Evolutionary conservation across 2,797 vertebrate species (phyloP), one percentile per base, ranked within the genome.

Genomic region (Sebastes hopkinsi): DNA sequence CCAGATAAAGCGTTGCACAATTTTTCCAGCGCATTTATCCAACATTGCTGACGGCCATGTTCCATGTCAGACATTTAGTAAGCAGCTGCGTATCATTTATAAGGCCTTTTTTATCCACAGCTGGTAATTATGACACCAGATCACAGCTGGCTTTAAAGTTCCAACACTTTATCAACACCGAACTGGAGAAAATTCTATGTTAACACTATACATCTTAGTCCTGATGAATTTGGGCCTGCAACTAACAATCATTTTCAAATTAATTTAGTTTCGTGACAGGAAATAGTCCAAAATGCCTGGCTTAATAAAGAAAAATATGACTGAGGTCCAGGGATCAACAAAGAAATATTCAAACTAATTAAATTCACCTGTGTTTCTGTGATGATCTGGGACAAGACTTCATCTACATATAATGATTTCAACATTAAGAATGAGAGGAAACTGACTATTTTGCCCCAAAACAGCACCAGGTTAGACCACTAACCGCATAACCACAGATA

Each of bases 181-280:
- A 70, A 69, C 52, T 12, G 16, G 22, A 36, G n/a, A 42, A 56
- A 36, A 71, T 14, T 5, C 20, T 3, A 5, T 38, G 23, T 4
- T 38, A 25, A 60, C 36, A 60, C 25, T 1, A 11, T 3, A 29
- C 12, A 29, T 10, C 0, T 9, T 2, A 22, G 5, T 56, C 30
- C 30, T 34, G 50, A 55, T 32, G 7, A n/a, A 42, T 59, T 20
- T 56, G 56, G 54, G 11, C 34, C 23, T 27, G 30, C 3, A 34
- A 22, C 3, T 65, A 32, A 30, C 3, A 3, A 30, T 30, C 0
- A 22, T 54, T 32, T 54, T 46, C 42, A 8, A 46, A 46, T 46
- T 16, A 42, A 42, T 42, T 7, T 42, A 42, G 14, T 42, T 42
- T 1, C 0, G 16, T 46, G 0, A 20, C 16, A 46, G 42, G 42